Conservation (phyloP, 2,113 vertebrate species). For the Seriola quinqueradiata region DNA sequence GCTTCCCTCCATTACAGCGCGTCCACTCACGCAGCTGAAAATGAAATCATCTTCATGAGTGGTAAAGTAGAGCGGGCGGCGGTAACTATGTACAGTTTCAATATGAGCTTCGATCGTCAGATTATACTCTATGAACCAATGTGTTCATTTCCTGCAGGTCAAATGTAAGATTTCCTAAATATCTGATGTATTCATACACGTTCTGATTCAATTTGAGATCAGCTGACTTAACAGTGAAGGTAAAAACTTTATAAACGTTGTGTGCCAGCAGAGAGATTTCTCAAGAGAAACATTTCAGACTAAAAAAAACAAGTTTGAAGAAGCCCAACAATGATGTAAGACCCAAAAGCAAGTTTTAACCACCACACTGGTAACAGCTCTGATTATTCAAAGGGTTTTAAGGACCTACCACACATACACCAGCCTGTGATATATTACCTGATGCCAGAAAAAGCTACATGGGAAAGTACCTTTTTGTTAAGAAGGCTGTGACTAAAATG, state of each 20-base stretch:
- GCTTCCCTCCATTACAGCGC: constrained; percentile 16
- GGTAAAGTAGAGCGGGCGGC: not conserved
- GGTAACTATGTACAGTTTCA: not conserved
- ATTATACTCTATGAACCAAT: not conserved
- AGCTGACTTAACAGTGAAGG: not conserved
- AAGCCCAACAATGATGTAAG: constrained; percentile 9
- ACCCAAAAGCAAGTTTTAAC: not conserved
- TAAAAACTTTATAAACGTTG: not conserved
- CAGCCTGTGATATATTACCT: constrained; percentile 68
- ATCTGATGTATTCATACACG: not conserved
- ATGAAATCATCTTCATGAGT: constrained; percentile 16
- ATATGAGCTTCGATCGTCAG: not conserved
- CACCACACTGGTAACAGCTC: constrained; percentile 12
- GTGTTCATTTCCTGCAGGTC: not conserved
- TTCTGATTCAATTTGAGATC: not conserved
- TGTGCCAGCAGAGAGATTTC: not conserved
- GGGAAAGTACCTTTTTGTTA: constrained; percentile 81
- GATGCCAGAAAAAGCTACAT: constrained; percentile 65
- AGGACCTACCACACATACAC: constrained; percentile 33
- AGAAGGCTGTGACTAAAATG: constrained; percentile 69
- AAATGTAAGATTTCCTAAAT: not conserved
- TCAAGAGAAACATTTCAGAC: not conserved
- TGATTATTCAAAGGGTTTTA: constrained; percentile 26
- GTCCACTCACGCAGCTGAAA: constrained; percentile 33
- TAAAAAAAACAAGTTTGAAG: not conserved